Conservation (phyloP, 2,113 vertebrate species). For the Vanacampus margaritifer region DNA sequence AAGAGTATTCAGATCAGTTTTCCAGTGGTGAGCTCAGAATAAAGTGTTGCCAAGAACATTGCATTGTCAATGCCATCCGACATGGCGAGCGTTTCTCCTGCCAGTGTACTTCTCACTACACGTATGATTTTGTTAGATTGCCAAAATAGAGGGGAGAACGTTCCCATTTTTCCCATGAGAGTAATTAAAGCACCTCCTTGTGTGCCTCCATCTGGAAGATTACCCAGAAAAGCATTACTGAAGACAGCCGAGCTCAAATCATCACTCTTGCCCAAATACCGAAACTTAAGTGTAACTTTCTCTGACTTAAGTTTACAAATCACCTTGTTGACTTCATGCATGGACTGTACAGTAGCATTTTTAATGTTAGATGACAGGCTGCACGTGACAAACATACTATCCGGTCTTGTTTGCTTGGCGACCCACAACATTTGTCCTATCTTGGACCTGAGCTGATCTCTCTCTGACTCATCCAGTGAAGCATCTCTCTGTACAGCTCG, state of each 20-base stretch:
- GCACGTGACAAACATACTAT: conserved; percentile 12
- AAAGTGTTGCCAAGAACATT: neutral
- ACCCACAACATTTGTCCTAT: conserved; percentile 27
- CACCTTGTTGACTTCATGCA: conserved; percentile 10
- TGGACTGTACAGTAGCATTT: conserved; percentile 17
- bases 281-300: neutral
- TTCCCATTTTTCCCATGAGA: neutral
- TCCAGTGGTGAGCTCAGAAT: neutral
- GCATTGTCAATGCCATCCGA: neutral
- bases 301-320: conserved; percentile 6
- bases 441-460: conserved; percentile 19
- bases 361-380: conserved; percentile 14
- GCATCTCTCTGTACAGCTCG: neutral
- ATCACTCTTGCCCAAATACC: neutral
- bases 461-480: neutral
- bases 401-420: conserved; percentile 9
- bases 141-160: neutral
- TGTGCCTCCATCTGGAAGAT: neutral
- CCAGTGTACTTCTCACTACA: neutral
- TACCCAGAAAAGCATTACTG: conserved; percentile 13
- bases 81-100: no score
- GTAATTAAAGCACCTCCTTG: neutral
- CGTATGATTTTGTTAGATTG: neutral
- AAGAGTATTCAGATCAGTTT: neutral
- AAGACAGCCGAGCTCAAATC: neutral